These are phyloP conservation scores for Nothobranchius kuhntae DNA, from an alignment of 2,113 vertebrate species.

Conservation along the genomic window DNA sequence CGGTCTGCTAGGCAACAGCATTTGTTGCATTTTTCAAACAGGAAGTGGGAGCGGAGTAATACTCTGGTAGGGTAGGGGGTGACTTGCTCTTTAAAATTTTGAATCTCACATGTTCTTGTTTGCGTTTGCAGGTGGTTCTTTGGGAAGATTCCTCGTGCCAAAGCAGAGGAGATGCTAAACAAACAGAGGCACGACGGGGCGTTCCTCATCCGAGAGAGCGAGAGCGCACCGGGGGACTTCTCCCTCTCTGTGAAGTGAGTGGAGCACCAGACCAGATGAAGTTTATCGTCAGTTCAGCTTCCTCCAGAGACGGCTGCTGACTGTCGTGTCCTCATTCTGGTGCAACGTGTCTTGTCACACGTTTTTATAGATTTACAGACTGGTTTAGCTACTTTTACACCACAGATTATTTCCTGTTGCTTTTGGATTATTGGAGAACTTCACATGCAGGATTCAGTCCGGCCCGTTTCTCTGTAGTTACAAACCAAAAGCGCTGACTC, in stretches of 20 bases:
- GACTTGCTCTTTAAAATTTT: too few species aligned
- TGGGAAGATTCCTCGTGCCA: conserved; percentile 96
- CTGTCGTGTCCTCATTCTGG: conserved; percentile 52
- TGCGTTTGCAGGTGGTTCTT: conserved; percentile 91
- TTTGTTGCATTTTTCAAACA: too few species aligned
- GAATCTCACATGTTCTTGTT: neutral
- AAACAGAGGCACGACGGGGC: conserved; percentile 98
- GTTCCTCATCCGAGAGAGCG: conserved; percentile 97
- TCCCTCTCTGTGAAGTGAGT: conserved; percentile 96
- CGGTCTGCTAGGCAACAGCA: too few species aligned
- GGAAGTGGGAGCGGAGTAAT: too few species aligned
- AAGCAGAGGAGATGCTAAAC: conserved; percentile 98
- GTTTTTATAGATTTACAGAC: too few species aligned
- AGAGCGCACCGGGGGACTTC: conserved; percentile 98
- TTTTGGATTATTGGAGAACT: too few species aligned
- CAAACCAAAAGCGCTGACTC: too few species aligned
- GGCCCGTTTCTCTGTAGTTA: too few species aligned
- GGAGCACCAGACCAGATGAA: neutral
- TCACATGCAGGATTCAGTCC: too few species aligned
- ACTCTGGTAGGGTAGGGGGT: too few species aligned
- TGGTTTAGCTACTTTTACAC: too few species aligned
- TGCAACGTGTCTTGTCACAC: conserved; percentile 34
- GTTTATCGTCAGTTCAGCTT: conserved; percentile 6
- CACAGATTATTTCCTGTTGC: too few species aligned
- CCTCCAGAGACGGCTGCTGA: neutral